Evolutionary conservation across 1,140 invertebrate genomes (phyloP).

Genomic region (Frieseomelitta varia): DNA sequence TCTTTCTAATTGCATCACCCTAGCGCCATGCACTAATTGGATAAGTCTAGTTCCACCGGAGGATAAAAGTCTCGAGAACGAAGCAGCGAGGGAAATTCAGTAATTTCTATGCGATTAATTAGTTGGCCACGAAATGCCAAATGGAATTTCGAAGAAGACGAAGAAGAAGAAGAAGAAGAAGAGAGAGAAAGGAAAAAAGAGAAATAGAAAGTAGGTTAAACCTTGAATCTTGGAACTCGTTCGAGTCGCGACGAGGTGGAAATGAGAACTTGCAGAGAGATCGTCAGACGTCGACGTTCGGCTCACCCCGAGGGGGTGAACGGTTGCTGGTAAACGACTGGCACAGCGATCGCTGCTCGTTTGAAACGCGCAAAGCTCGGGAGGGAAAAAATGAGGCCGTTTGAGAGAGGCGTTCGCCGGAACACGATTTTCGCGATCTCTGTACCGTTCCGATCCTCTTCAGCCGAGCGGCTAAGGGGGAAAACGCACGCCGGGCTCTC

Average conservation of each 20-base stretch:
- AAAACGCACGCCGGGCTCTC: neutral
- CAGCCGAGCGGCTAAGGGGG: constrained; percentile 22
- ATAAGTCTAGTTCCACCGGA: neutral
- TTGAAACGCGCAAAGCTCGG: constrained; percentile 40
- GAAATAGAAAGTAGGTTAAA: neutral
- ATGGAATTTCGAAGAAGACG: neutral
- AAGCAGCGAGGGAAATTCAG: neutral
- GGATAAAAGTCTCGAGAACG: neutral
- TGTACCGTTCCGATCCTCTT: constrained; percentile 10
- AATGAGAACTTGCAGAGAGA: neutral
- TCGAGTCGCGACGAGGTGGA: too few relatives aligned
- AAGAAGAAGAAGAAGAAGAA: too few relatives aligned
- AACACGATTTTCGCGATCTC: constrained; percentile 41
- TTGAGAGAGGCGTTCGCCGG: constrained; percentile 29
- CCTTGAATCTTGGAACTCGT: neutral
- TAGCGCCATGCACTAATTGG: neutral
- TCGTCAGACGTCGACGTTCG: constrained; percentile 4
- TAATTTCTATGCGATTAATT: neutral
- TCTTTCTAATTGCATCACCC: neutral
- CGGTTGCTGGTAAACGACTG: neutral
- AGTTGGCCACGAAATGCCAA: neutral
- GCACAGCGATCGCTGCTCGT: constrained; percentile 12
- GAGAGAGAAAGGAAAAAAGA: neutral
- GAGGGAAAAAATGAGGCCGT: constrained; percentile 39
- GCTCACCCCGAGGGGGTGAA: neutral